Base-by-base conservation (phyloP, 2,113 vertebrate genomes). In the Boleophthalmus pectinirostris region DNA sequence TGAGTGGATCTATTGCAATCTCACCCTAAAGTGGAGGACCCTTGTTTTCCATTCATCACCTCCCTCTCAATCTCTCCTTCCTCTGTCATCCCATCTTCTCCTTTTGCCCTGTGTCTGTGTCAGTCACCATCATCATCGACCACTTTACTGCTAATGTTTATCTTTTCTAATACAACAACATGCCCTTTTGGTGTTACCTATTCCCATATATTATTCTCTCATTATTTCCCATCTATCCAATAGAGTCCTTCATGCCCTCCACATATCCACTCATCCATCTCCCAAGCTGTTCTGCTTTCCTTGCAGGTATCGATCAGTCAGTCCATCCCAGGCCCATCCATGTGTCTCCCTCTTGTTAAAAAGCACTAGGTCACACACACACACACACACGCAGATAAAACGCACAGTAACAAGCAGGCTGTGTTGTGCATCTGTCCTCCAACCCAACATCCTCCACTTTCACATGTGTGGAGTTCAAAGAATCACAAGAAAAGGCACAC, bases 1-100 rank as follows among this genome's bases (percentile, higher is more conserved):
- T 18, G 58, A 86, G 82, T 84, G 79, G 77, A 81, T 86, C 83
- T 75, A 77, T 87, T 88, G 66, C 83, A 86, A 80, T 88, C 84
- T 69, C 68, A 77, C 68, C 65, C 80, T 74, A 68, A 82, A 87
- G 70, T 85, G 75, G 86, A 88, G 75, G 72, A 65, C 67, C 67
- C 80, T 87, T 87, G 78, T 84, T 82, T 84, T 77, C 74, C 67
- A 87, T 87, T 72, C 71, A 61, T 85, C 69, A 72, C 3, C 66
- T 82, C 73, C 57, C 68, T 74, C 65, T 60, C 66, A 73, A 35
- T 33, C 53, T 75, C 74, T 73, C 69, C 70, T 65, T 74, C 69
- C 58, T 69, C 63, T 78, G 72, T 74, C 56, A 43, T 66, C 71
- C 54, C 21, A 63, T 66, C 71, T 65, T 66, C 76, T 80, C 24